Evolutionary conservation across 2,797 vertebrate genomes (phyloP).

Genomic region (Sternarchorhynchus goeldii): DNA sequence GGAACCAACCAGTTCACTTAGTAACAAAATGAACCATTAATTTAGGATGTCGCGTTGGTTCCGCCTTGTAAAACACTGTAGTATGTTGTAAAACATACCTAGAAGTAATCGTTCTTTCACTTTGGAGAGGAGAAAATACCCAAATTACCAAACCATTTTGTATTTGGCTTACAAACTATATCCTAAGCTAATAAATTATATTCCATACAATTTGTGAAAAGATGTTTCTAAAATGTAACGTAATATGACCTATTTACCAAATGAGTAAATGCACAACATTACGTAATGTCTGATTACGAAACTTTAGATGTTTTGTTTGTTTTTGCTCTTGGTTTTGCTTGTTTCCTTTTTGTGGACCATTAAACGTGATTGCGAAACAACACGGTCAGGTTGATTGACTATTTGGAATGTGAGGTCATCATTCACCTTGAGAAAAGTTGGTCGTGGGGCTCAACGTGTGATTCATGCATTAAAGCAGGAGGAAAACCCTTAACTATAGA

Average conservation of each 20-base stretch:
- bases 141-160: neutral
- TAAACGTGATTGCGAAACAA: neutral
- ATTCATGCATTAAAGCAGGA: conserved; percentile 17
- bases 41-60: no score
- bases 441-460: neutral
- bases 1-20: no score
- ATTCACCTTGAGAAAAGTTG: conserved; percentile 1
- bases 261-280: neutral
- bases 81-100: no score
- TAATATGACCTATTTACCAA: no score
- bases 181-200: neutral
- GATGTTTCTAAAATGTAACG: neutral
- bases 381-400: neutral
- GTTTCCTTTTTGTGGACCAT: neutral
- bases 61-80: no score
- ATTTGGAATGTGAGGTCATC: conserved; percentile 7
- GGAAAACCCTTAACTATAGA: conserved; percentile 10
- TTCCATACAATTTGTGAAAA: neutral
- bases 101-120: neutral
- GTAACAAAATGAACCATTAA: no score
- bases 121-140: neutral
- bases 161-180: neutral
- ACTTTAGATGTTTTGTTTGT: neutral
- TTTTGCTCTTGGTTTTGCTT: no score
- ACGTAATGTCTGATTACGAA: neutral